Conservation (phyloP, 2,888 invertebrate genomes). For the Idaea straminata region DNA sequence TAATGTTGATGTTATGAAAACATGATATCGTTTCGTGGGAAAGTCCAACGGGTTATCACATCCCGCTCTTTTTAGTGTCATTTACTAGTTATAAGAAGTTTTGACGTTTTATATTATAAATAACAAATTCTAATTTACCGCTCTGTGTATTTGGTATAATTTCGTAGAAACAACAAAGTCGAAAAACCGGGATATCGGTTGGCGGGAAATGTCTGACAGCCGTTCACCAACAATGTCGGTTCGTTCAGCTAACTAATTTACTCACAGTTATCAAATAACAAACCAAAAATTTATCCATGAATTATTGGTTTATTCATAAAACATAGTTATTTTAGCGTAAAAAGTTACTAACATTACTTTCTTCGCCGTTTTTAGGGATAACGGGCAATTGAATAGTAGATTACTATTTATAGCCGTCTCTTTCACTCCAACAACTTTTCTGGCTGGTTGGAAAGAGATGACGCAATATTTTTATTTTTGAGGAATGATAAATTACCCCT, state of each 20-base stretch:
- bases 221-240: slow-evolving; percentile 4
- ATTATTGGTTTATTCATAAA: not conserved
- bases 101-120: not conserved
- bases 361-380: slow-evolving; percentile 8
- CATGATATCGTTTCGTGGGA: slow-evolving; percentile 58
- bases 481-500: not conserved
- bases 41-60: slow-evolving; percentile 66
- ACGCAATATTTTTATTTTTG: slow-evolving; percentile 11
- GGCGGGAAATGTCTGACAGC: slow-evolving; percentile 6
- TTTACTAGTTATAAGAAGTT: slow-evolving; percentile 20
- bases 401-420: slow-evolving; percentile 45
- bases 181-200: not conserved
- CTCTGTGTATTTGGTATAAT: not conserved
- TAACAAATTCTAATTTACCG: slow-evolving; percentile 3
- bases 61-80: slow-evolving; percentile 79
- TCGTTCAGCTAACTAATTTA: not conserved
- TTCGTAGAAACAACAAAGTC: not conserved
- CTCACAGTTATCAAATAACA: too few species aligned
- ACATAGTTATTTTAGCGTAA: not conserved
- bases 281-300: too few species aligned
- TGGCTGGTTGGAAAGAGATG: not conserved
- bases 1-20: slow-evolving; percentile 48
- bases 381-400: slow-evolving; percentile 23
- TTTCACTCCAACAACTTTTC: slow-evolving; percentile 27
- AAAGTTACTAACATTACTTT: slow-evolving; percentile 4